Conservation (phyloP, 2,888 invertebrate species). For the Drosophila suboccidentalis region DNA sequence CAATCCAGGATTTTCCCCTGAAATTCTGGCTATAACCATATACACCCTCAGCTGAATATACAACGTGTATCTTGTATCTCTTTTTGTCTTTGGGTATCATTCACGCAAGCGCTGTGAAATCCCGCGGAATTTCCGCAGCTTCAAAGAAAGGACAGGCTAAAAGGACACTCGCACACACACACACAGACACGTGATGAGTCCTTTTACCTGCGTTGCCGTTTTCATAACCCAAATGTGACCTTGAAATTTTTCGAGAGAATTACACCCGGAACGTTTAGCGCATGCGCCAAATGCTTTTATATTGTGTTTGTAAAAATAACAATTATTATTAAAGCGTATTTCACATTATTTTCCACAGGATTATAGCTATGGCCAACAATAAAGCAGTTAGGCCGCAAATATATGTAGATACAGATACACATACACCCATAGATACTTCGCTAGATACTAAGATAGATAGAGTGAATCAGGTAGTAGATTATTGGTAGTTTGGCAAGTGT, state of each 20-base stretch:
- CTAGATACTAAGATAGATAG: conserved; percentile 4
- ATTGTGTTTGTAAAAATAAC: conserved; percentile 71
- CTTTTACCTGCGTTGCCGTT: conserved; percentile 63
- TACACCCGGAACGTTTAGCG: conserved; percentile 72
- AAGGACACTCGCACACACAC: conserved; percentile 28
- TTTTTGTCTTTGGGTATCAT: conserved; percentile 56
- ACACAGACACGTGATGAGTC: conserved; percentile 19
- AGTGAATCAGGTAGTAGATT: conserved; percentile 45
- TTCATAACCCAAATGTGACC: conserved; percentile 72
- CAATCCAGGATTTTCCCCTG: conserved; percentile 69
- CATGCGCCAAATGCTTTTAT: conserved; percentile 80
- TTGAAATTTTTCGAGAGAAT: conserved; percentile 75
- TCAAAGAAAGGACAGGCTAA: conserved; percentile 64
- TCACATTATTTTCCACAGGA: conserved; percentile 81
- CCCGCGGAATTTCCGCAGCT: conserved; percentile 76
- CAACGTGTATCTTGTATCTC: conserved; percentile 3
- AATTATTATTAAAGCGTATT: conserved; percentile 82
- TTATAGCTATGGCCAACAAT: conserved; percentile 72
- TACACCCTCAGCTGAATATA: conserved; percentile 15
- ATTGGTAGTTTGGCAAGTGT: conserved; percentile 50
- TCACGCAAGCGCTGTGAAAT: conserved; percentile 72
- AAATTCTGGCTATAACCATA: conserved; percentile 45
- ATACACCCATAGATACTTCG: conserved; percentile 3
- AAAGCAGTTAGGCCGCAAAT: conserved; percentile 62
- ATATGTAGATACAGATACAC: conserved; percentile 14